Evolutionary conservation across 1,140 invertebrate genomes (phyloP), one percentile per base, ranked within the genome.

Genomic region (Protaetia brevitarsis): DNA sequence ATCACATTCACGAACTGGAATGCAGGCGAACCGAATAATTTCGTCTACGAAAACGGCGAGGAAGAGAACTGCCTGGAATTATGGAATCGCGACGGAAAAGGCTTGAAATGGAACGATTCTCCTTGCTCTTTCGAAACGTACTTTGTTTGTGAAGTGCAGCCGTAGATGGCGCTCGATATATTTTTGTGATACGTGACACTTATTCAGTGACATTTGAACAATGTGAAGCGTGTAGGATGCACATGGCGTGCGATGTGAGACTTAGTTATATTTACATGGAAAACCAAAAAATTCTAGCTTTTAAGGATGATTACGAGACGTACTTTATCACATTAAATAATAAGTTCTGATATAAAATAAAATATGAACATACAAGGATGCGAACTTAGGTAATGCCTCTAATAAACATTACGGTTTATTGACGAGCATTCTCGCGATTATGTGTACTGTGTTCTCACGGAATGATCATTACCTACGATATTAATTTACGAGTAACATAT

Each of bases 1-100:
- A 85, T 95, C 28, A 94, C 91, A 27, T 95, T 92, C 79, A 93
- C 92, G 65, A 95, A 95, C 78, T 95, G 92, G 93, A 95, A 95
- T 79, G 89, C 92, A 6, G 93, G 92, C 3, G 92, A 94, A 75
- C 92, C 92, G 0, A 94, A 94, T 79, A 94, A 94, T 81, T 94
- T 93, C 83, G 86, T 90, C 73, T 95, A 95, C 79, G 93, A 95
- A 79, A 95, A 95, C 73, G 92, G 92, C 0, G 93, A 95, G 79
- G 91, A 94, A 75, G 93, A 95, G 77, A 93, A 95, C 77, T 95
- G 93, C 73, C 74, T 95, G 69, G 93, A 95, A 79, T 79, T 95
- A 6, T 95, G 93, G 93, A 94, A 95, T 80, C 83, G 93, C 68
- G 92, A 95, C 73, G 92, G 91, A 56, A 95, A 95, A 80, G 93